These are phyloP conservation scores for Diprion similis DNA, from an alignment of 1,140 invertebrate species.

Conservation along the genomic window DNA sequence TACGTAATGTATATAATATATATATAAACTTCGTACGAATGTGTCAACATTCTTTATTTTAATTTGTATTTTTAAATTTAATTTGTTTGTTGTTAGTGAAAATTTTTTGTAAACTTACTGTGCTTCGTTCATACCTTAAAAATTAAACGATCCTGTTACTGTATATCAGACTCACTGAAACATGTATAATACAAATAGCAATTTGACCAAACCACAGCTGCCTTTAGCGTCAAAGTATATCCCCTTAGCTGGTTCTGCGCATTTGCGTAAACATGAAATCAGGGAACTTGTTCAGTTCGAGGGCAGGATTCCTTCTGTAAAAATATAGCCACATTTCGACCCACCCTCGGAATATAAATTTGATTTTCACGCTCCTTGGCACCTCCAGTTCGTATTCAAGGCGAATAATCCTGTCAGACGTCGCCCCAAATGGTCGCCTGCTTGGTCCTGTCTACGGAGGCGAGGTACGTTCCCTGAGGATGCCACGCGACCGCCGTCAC, in stretches of 20 bases:
- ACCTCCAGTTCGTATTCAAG: conserved; percentile 9
- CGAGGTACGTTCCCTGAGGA: conserved; percentile 81
- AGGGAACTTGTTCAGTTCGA: not conserved
- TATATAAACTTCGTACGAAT: no score
- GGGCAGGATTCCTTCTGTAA: not conserved
- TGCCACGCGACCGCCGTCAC: conserved; percentile 93
- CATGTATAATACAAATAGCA: not conserved
- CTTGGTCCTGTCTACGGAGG: conserved; percentile 88
- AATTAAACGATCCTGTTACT: not conserved
- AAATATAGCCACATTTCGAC: not conserved
- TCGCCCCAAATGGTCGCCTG: conserved; percentile 88
- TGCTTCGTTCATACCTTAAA: no score
- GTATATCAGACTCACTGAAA: conserved; percentile 1
- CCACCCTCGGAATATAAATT: not conserved
- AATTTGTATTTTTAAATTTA: no score
- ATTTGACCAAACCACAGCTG: not conserved
- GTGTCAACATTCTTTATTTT: no score
- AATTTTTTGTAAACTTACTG: no score
- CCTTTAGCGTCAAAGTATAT: no score
- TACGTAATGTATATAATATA: no score
- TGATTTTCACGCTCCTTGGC: no score
- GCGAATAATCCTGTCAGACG: conserved; percentile 47
- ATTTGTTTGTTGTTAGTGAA: no score
- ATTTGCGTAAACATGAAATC: no score
- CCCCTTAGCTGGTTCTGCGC: no score